Evolutionary conservation across 1,140 invertebrate genomes (phyloP).

Genomic region (Drosophila tsacasi): DNA sequence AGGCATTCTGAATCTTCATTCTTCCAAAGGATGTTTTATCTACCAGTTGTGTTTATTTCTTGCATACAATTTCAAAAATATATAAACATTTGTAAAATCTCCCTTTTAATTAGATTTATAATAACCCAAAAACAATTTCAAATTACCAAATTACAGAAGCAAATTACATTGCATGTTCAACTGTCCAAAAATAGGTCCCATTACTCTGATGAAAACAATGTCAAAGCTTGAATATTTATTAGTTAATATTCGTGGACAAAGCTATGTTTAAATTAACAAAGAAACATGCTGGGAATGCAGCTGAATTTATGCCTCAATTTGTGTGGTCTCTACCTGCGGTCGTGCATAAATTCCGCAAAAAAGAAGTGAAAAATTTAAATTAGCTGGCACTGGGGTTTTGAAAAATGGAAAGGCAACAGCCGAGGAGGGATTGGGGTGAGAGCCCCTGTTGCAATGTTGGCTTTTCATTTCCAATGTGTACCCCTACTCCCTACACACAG

Average conservation of each 20-base stretch:
- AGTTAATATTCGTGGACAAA: constrained; percentile 25
- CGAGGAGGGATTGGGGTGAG: neutral
- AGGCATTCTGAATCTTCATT: neutral
- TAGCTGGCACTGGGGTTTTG: constrained; percentile 29
- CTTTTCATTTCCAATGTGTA: constrained; percentile 77
- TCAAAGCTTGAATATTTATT: constrained; percentile 35
- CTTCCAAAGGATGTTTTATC: too few relatives aligned
- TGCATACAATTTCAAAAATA: neutral
- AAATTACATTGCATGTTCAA: constrained; percentile 3
- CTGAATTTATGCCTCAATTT: constrained; percentile 73
- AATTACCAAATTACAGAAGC: neutral
- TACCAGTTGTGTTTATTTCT: neutral
- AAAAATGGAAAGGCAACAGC: constrained; percentile 21
- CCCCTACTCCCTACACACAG: constrained; percentile 19
- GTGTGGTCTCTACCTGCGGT: constrained; percentile 39
- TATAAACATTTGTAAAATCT: neutral
- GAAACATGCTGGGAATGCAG: constrained; percentile 15
- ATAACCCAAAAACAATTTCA: neutral
- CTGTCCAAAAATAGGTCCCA: constrained; percentile 7
- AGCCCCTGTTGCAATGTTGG: constrained; percentile 19
- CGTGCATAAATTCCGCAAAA: constrained; percentile 58
- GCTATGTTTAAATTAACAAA: constrained; percentile 68
- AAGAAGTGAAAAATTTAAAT: constrained; percentile 59
- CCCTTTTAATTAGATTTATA: too few relatives aligned
- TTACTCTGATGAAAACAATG: constrained; percentile 2